These are phyloP conservation scores for Sus cebifrons DNA, from an alignment of 2,797 vertebrate species.

Conservation along the genomic window DNA sequence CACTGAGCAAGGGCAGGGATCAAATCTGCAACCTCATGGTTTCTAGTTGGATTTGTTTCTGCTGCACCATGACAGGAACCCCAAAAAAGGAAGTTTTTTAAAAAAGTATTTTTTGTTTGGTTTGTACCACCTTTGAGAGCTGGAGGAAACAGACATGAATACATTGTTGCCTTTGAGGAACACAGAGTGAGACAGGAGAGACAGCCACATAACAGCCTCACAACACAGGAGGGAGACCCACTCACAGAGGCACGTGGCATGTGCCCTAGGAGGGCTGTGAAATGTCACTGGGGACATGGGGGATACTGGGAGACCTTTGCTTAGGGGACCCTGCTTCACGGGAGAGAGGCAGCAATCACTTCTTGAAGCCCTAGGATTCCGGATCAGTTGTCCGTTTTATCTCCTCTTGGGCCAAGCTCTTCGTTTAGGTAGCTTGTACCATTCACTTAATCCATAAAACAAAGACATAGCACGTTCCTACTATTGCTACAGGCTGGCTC, in stretches of 20 bases:
- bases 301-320: background rate
- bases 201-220: background rate
- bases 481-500: background rate
- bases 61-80: too few species aligned
- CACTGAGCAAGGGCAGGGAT: too few species aligned
- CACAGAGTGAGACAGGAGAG: background rate
- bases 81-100: background rate
- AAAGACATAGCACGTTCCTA: background rate
- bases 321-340: background rate
- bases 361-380: background rate
- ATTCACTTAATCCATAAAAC: background rate
- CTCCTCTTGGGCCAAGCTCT: background rate
- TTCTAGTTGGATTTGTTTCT: too few species aligned
- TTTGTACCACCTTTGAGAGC: background rate
- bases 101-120: background rate
- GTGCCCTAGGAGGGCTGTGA: rapidly evolving
- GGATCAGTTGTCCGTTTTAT: background rate
- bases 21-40: too few species aligned
- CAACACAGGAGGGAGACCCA: background rate
- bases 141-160: background rate
- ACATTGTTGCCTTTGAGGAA: background rate
- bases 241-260: rapidly evolving
- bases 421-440: background rate
- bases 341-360: background rate
- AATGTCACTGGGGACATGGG: background rate